Base-by-base conservation (phyloP, 1,140 invertebrate species). In the Forficula auricularia region DNA sequence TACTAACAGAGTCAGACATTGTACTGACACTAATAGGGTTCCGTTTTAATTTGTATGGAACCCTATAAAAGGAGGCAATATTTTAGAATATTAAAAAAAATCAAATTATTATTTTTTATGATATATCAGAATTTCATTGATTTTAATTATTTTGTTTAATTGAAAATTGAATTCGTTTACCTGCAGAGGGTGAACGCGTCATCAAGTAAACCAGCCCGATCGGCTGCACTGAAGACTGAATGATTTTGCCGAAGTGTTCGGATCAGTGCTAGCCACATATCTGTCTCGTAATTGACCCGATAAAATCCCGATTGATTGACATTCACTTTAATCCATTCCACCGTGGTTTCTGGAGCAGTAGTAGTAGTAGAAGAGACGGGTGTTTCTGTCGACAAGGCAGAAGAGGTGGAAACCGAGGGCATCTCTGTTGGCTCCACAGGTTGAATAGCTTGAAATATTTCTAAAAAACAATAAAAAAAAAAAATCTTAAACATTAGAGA, bases 221-320 rank as follows among this genome's bases (percentile, higher is more conserved):
- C 82, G 7, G 78, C 71, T 3, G 79, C 64, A 49, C 66, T 74
- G 50, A 84, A 74, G 30, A 67, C 66, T 2, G 63, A 70, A 40
- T 81, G 79, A 58, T 87, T 73, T 0, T 60, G 68, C 22, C 70
- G 60, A 3, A 91, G 62, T 15, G 77, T 70, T 9, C 69, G 54
- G 31, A 83, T 82, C 12, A 91, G 64, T 6, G 67, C 63, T 0
- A 68, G 58, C 86, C 85, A 91, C 59, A 78, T 78, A 0, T 72
- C 66, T 2, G 74, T 67, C 20, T 86, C 79, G 58, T 91, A 92
- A 44, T 80, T 77, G 0, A 90, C 85, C 16, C 87, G 66, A 58
- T 88, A 91, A 54, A 87, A 88, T 1, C 87, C 85, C 13, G 73
- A 75, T 58, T 85, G 79, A 52, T 85, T 81, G n/a, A 80, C 68